Base-by-base conservation (phyloP, 2,797 vertebrate genomes). In the Myoxocephalus aenaeus region DNA sequence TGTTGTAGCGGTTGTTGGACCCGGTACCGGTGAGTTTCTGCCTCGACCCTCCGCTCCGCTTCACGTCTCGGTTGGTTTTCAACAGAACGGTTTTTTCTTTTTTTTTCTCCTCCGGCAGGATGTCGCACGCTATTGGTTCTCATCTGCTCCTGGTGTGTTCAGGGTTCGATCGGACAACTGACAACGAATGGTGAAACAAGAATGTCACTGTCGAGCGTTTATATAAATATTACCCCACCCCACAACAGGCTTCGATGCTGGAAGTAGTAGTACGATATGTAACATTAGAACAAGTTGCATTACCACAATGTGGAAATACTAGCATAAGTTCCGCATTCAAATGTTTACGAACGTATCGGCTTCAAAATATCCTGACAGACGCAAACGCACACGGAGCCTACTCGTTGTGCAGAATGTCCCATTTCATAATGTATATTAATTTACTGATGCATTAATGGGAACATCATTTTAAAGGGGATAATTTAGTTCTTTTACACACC, bases 41-140 rank as follows among this genome's bases (percentile, higher is more conserved):
- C 50, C 50, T 13, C 34, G 80, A 7, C 1, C 50, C 81, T 82
- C 78, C 64, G 78, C 75, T 79, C 18, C 65, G 74, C 70, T 81
- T 40, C 89, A 85, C 73, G 78, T 51, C 90, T 92, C 86, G 38
- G 57, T 87, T 92, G 38, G 57, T 86, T 92, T 94, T 92, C 87
- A 88, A 84, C 83, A 53, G 64, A 73, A n/a, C 68, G 64, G 42
- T 70, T 87, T 85, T 86, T 73, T 68, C 20, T 69, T 81, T 48
- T 73, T 70, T 70, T 13, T 74, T 18, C 4, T 42, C 9, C 73
- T 77, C 32, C 75, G 22, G 85, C 90, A 92, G 92, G 91, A 95
- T 87, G 88, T 92, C 77, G 87, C 77, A 66, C 65, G 84, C 87
- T 44, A 95, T 96, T 96, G 95, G 95, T 75, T 85, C 73, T 2